Evolutionary conservation across 2,113 vertebrate species (phyloP), one percentile per base, ranked within the genome.

Genomic region (Herpetotheres cachinnans): DNA sequence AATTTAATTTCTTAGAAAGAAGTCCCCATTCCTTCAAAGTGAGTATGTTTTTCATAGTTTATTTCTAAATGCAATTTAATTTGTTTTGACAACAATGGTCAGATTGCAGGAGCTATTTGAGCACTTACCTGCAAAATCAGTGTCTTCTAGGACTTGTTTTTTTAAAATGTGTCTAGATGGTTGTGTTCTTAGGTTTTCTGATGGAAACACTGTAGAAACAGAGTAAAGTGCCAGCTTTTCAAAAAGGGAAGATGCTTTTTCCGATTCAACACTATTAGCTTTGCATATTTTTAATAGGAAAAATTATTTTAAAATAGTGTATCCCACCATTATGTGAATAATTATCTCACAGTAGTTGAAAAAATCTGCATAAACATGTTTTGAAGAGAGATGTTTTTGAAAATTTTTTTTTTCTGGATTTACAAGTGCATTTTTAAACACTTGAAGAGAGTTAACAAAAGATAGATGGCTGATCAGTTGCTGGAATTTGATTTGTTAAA

Each of bases 311-410:
- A 10, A 82, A 82, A 47, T 79, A 79, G 3, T 29, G 19, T 89
- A 46, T 76, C 24, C 19, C 21, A 6, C 49, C 0, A 0, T 78
- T 52, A 34, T 47, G 0, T 71, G n/a, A 79, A 32, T 55, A 34
- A 47, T 91, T 58, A 46, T 54, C 17, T 82, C 38, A 18, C 11
- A 22, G 25, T 50, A 79, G n/a, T 8, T 82, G 42, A 49, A 85
- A 90, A 79, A 46, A 46, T 80, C 30, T 67, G 17, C 38, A 22
- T 26, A 70, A 86, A 66, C 1, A 14, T 54, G 11, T 78, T 92
- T 90, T 36, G 13, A 73, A 61, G 15, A 50, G 11, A 16, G 6
- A 1, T 34, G 42, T 46, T 34, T 90, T 30, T 7, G 22, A 34
- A 27, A 13, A 19, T 7, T 17, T 20, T 30, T 76, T 76, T 46